Evolutionary conservation across 2,113 vertebrate genomes (phyloP), one percentile per base, ranked within the genome.

Genomic region (Charina bottae): DNA sequence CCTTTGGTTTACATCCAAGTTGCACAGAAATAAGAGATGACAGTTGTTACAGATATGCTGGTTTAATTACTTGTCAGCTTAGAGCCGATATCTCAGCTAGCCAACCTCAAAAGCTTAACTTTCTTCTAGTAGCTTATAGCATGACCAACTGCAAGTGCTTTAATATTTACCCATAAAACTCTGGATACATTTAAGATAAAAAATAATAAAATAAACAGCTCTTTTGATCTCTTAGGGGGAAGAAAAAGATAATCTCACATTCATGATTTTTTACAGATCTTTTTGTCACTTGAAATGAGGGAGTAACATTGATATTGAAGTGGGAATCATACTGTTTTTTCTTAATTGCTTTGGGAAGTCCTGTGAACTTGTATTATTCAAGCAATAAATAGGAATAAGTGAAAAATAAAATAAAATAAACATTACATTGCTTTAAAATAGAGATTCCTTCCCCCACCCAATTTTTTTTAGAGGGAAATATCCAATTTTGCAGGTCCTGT

Each of bases 61-160:
- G 98, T 99, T 99, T 99, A 99, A 99, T 99, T 99, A 98, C 99
- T 99, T 99, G 99, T 99, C 99, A 99, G 98, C 99, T 99, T 98
- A 99, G 95, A 97, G 98, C 97, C 96, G 98, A 98, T 98, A 99
- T 99, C 98, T 99, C 97, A 94, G 98, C 98, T 98, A 98, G 98
- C 98, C 98, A 98, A 98, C 96, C 96, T 98, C 95, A 97, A 98
- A 84, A 98, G 98, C 99, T 99, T 98, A 98, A 98, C 98, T 98
- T 98, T 98, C 97, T 97, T 97, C 98, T 98, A 98, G 98, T 98
- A 98, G 98, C 98, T 99, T 99, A 98, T 98, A 99, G 97, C 98
- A 98, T 98, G 98, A 98, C 98, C 98, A 98, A 98, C 98, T 98
- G 98, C 98, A 98, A 97, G 97, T 97, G 98, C 98, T 98, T 98